Conservation (phyloP, 2,888 invertebrate genomes). For the Acronicta leporina region DNA sequence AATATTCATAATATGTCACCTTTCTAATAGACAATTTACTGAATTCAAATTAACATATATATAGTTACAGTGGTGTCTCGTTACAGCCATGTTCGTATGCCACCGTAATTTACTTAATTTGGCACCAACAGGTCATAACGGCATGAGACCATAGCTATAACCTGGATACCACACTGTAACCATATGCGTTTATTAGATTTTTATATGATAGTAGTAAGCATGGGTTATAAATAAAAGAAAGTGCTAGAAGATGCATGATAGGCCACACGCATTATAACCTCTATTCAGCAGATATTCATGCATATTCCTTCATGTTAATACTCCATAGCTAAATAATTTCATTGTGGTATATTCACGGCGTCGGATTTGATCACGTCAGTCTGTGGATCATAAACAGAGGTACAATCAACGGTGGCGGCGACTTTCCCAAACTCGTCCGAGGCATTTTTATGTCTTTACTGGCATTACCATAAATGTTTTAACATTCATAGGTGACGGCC, state of each 20-base stretch:
- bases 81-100: too few species aligned
- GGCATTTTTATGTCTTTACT: constrained; percentile 39
- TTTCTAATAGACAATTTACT: too few species aligned
- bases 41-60: too few species aligned
- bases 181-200: too few species aligned
- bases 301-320: background rate
- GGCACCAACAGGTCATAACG: too few species aligned
- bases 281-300: constrained; percentile 2
- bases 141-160: too few species aligned
- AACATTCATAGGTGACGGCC: constrained; percentile 38
- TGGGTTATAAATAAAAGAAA: too few species aligned
- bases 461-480: constrained; percentile 47
- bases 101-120: too few species aligned
- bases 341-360: constrained; percentile 34
- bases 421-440: constrained; percentile 35
- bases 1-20: too few species aligned
- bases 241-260: background rate
- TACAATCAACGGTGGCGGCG: constrained; percentile 20
- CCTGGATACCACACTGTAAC: too few species aligned
- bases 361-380: constrained; percentile 28
- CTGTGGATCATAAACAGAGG: constrained; percentile 25
- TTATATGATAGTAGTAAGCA: too few species aligned
- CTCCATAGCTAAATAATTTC: background rate
- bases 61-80: too few species aligned
- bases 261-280: constrained; percentile 3